phyloP scores from a whole-genome alignment of 1,140 invertebrate genomes.

The Phymorhynchus buccinoides region DNA sequence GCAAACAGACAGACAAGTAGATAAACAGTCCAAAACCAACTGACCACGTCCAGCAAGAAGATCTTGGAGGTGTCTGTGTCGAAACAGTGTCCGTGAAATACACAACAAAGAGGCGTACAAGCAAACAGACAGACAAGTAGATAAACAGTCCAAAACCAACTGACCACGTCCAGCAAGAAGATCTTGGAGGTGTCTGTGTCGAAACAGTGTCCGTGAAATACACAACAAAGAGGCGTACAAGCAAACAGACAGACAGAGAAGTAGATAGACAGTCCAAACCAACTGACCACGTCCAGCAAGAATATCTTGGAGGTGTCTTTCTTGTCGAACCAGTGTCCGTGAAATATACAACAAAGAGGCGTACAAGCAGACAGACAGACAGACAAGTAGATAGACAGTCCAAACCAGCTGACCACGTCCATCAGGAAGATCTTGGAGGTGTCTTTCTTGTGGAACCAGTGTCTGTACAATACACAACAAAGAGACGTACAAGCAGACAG shows the following conservation, averaged over 20 bases:
- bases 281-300: conserved; percentile 77
- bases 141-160: no score
- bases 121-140: no score
- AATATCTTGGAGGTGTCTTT: conserved; percentile 73
- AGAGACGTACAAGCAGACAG: no score
- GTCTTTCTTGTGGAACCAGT: conserved; percentile 72
- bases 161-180: neutral
- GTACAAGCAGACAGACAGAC: neutral
- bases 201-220: no score
- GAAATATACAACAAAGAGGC: conserved; percentile 23
- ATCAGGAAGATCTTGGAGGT: conserved; percentile 71
- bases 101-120: neutral
- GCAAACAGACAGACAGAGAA: no score
- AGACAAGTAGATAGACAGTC: neutral
- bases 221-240: no score
- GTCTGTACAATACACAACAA: no score
- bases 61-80: no score
- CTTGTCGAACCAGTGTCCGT: conserved; percentile 73
- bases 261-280: neutral
- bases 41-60: neutral
- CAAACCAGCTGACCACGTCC: conserved; percentile 77
- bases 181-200: no score
- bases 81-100: no score
- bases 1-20: no score
- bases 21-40: no score